A percentile compares a stretch with the other conserved stretches of the same genome.
Evolutionary conservation across 2,797 vertebrate species (phyloP).

Genomic region (Notoglanidium macrostoma): DNA sequence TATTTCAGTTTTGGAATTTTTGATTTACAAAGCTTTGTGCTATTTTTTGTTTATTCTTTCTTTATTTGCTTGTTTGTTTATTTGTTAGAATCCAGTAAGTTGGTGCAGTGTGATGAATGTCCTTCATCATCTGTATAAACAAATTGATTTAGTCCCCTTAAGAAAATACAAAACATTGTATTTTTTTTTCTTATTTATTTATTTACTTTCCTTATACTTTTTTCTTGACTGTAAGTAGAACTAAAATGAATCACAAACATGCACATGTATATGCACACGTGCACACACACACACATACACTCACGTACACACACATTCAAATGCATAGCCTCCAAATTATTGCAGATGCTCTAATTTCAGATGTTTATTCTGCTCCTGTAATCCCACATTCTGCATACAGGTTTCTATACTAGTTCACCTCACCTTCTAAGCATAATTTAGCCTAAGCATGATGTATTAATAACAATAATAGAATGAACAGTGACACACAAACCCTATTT

Average conservation of each 20-base stretch:
- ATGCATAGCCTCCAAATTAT: not conserved
- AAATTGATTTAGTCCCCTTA: not conserved
- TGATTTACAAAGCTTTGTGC: not conserved
- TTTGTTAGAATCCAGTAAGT: not conserved
- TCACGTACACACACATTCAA: not conserved
- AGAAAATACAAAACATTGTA: not conserved
- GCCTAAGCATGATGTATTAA: not conserved
- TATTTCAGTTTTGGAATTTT: not conserved
- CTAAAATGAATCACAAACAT: constrained; percentile 5
- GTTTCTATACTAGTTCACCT: constrained; percentile 7
- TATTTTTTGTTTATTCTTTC: not conserved
- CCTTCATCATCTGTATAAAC: not conserved
- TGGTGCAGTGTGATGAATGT: not conserved
- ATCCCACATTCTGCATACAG: not conserved
- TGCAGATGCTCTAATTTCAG: constrained; percentile 34
- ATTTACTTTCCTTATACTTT: constrained; percentile 17
- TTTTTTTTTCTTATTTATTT: constrained; percentile 16
- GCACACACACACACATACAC: not conserved
- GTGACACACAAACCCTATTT: constrained; percentile 1
- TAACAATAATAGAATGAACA: constrained; percentile 11
- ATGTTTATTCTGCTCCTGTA: constrained; percentile 10
- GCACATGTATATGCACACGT: not conserved
- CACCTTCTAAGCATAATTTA: constrained; percentile 23
- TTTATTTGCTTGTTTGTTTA: not conserved
- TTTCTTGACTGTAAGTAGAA: constrained; percentile 9